Base-by-base conservation (phyloP, 2,797 vertebrate genomes). In the Microtus californicus region DNA sequence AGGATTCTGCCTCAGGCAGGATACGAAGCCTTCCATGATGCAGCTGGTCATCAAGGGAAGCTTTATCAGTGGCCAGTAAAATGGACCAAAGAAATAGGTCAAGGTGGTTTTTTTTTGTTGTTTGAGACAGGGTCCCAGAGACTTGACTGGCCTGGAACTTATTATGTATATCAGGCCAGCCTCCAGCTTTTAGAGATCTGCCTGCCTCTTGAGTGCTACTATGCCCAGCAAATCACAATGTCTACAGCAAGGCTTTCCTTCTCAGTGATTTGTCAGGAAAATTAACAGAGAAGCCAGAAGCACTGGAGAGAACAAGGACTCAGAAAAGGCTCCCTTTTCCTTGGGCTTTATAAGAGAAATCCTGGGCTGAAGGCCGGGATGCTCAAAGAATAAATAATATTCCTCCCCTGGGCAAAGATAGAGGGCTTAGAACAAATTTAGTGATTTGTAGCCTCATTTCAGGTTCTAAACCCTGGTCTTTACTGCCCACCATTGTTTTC, bases 261-360 rank as follows among this genome's bases (percentile, higher is more conserved):
- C 40, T 34, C 65, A 95, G 93, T 90, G 83, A 94, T 31, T 59
- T 2, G 31, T 69, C 9, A 77, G 92, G 88, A 89, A 96, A 97
- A 98, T 96, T 97, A 98, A 98, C 95, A 97, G 96, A 96, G 95
- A 91, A 65, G 77, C 90, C 91, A 82, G 80, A 89, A 81, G 63
- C 48, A 63, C 17, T 86, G 34, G 74, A 82, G 45, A 91, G 54
- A 59, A 37, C 10, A 51, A 91, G 89, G 93, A 93, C 54, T 54
- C 21, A 74, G 83, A 91, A 37, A 87, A 83, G 83, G 65, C 11
- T n/a, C 8, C 25, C 34, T 73, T 25, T 45, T 80, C 63, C 56
- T 65, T 21, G 56, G 45, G 73, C 90, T 96, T 96, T 96, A 95
- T 94, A 96, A 93, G 95, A 91, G 87, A 92, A 51, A 81, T 3